Base-by-base conservation (phyloP, 2,113 vertebrate species). In the Oncorhynchus kisutch region DNA sequence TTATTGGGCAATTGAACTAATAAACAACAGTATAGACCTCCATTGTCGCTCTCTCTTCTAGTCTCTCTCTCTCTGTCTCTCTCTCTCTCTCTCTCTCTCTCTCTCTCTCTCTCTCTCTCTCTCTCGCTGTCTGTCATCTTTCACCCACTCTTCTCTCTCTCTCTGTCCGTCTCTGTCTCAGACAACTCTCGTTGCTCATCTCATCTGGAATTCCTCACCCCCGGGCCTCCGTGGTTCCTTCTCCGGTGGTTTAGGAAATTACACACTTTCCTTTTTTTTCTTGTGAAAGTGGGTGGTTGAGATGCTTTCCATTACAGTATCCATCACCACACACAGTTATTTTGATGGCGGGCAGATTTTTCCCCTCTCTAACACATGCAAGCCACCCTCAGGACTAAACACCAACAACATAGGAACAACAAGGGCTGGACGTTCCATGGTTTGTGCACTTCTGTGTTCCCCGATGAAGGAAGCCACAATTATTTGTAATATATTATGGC, bases 281-380 rank as follows among this genome's bases (percentile, higher is more conserved):
- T 75, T 25, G 82, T 78, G 70, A 84, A 72, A 77, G 18, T 4
- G 62, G 49, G 59, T 67, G 71, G 84, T 82, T 82, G 29, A 81
- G 79, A 82, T 57, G 72, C 74, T 86, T 87, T 86, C 73, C 81
- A 88, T 87, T 87, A 82, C 78, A 31, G 54, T 75, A 64, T 49
- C 34, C 75, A 78, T 83, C 74, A 79, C 82, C 77, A 48, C 86
- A 81, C n/a, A 20, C 54, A 74, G 73, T 16, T 70, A 67, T 70
- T 70, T 72, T 77, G 54, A 75, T 84, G 78, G 54, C 67, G 67
- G 78, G 79, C 77, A 75, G 48, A 78, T 77, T 81, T 78, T 76
- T 83, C 49, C 66, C 72, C 57, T 54, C 29, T 31, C 62, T 39
- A 71, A 78, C 20, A 31, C 64, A 34, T 67, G 29, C 45, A 67